These are phyloP conservation scores for Meleagris gallopavo DNA, from an alignment of 2,113 vertebrate species.

Conservation along the genomic window DNA sequence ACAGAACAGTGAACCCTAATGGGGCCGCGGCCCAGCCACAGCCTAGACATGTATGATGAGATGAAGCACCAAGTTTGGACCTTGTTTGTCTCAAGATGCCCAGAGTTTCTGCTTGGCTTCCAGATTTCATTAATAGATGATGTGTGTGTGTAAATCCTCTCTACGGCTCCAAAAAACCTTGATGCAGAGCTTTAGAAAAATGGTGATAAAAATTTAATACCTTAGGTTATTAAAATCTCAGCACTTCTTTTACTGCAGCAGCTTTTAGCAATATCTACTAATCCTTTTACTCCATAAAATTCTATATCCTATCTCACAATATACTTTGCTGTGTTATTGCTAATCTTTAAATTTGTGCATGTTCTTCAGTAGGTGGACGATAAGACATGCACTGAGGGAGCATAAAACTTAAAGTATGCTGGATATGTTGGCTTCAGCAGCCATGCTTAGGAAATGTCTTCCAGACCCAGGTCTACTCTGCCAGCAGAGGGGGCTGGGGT, in stretches of 20 bases:
- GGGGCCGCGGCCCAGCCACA: background rate
- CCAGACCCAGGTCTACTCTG: accelerated
- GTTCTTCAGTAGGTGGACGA: slow-evolving; percentile 8
- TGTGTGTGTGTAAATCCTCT: slow-evolving; percentile 9
- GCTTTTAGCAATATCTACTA: slow-evolving; percentile 57
- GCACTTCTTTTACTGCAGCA: slow-evolving; percentile 25
- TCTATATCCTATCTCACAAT: slow-evolving; percentile 28
- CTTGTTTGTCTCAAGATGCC: background rate
- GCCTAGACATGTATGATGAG: background rate
- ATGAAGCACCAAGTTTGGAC: background rate
- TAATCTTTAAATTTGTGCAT: slow-evolving; percentile 52
- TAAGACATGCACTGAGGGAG: background rate
- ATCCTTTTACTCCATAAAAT: slow-evolving; percentile 54
- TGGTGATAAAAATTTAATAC: slow-evolving; percentile 54
- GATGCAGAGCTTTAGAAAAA: slow-evolving; percentile 51
- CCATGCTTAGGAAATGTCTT: background rate
- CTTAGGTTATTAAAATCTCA: slow-evolving; percentile 64
- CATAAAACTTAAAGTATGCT: background rate
- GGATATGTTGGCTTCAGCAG: background rate
- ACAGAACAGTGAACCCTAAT: background rate
- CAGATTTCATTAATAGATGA: slow-evolving; percentile 12
- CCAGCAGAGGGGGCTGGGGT: background rate
- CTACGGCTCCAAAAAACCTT: background rate
- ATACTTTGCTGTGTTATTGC: slow-evolving; percentile 37
- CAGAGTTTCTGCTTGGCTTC: background rate